Evolutionary conservation across 2,113 vertebrate species (phyloP).

Genomic region (Lepidothrix coronata): DNA sequence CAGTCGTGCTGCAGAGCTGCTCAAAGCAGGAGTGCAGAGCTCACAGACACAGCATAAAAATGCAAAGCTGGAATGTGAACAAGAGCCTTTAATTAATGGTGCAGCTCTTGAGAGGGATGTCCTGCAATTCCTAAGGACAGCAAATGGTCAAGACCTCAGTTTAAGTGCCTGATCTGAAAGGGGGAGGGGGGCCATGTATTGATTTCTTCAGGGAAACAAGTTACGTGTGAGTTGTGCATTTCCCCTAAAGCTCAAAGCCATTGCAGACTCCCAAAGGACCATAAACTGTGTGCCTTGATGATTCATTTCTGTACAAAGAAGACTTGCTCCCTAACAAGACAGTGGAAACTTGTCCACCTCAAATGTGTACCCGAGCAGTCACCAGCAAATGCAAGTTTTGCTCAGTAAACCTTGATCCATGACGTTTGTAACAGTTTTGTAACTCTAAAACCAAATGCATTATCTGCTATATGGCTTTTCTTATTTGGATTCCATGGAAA

Average conservation of each 20-base stretch:
- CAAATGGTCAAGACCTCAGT: background rate
- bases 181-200: fast-evolving
- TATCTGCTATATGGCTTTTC: background rate
- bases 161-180: background rate
- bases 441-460: background rate
- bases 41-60: background rate
- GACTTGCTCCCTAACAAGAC: background rate
- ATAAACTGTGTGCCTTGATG: background rate
- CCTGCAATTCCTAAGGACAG: background rate
- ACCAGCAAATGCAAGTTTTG: background rate
- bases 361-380: background rate
- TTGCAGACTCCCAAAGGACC: background rate
- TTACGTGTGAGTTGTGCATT: background rate
- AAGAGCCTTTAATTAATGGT: background rate
- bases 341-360: background rate
- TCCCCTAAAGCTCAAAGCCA: background rate
- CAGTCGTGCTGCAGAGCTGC: background rate
- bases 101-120: background rate
- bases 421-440: background rate
- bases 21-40: background rate
- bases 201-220: background rate
- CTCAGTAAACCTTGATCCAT: background rate
- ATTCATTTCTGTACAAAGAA: background rate
- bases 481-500: background rate
- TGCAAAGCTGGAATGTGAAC: background rate